These are phyloP conservation scores for Strix aluco DNA, from an alignment of 2,113 vertebrate genomes.

Conservation along the genomic window DNA sequence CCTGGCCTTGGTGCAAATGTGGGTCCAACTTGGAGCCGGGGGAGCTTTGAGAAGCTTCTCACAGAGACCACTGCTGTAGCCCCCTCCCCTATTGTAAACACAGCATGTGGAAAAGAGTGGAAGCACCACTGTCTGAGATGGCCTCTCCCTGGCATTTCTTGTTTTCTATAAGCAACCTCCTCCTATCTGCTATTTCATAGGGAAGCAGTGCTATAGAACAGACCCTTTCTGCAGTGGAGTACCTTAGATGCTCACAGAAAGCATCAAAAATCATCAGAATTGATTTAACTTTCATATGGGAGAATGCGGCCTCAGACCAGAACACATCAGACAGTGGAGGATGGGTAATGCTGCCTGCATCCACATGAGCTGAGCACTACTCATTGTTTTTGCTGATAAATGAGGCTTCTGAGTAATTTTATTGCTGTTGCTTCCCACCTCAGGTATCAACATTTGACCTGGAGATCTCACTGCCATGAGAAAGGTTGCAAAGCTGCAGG, in stretches of 20 bases:
- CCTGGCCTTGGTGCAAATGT: too few relatives aligned
- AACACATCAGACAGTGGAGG: not conserved
- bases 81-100: not conserved
- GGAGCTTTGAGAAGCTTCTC: too few relatives aligned
- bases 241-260: not conserved
- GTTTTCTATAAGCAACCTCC: not conserved
- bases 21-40: too few relatives aligned
- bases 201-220: not conserved
- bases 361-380: rapidly evolving
- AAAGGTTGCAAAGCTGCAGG: not conserved
- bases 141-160: not conserved
- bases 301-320: not conserved
- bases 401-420: not conserved
- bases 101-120: not conserved
- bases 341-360: rapidly evolving
- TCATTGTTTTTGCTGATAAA: not conserved
- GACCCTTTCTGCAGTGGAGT: not conserved
- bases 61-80: too few relatives aligned
- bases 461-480: not conserved
- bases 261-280: not conserved
- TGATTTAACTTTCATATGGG: not conserved
- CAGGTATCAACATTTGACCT: not conserved
- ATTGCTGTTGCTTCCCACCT: not conserved
- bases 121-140: not conserved
- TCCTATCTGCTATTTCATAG: not conserved